Evolutionary conservation across 2,797 vertebrate genomes (phyloP).

Genomic region (Pangasius macronema): DNA sequence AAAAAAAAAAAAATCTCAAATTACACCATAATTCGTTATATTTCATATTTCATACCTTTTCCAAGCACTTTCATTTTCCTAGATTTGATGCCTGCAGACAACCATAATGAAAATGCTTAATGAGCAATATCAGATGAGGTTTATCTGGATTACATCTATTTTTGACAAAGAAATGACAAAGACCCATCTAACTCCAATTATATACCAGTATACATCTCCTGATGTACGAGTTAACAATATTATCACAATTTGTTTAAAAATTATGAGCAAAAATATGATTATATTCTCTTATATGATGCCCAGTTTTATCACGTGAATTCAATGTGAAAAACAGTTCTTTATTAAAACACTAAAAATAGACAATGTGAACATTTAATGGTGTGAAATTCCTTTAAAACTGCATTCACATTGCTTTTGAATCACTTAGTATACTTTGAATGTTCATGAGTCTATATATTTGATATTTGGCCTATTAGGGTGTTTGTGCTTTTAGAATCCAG

Average conservation of each 20-base stretch:
- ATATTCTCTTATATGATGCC: neutral
- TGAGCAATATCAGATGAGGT: neutral
- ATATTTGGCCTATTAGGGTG: neutral
- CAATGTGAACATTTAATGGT: neutral
- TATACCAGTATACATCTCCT: neutral
- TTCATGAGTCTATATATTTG: too few relatives aligned
- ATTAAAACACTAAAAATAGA: neutral
- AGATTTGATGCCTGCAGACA: neutral
- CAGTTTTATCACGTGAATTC: neutral
- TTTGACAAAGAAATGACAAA: neutral
- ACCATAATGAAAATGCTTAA: neutral
- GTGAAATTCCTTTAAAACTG: neutral
- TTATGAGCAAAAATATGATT: neutral
- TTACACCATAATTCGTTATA: neutral
- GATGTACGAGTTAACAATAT: neutral
- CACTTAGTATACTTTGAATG: neutral
- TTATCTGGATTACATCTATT: neutral
- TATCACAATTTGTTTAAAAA: neutral
- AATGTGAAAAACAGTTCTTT: neutral
- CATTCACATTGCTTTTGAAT: neutral
- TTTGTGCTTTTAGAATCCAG: neutral
- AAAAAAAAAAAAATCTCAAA: too few relatives aligned
- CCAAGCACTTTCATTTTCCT: neutral
- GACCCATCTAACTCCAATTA: neutral
- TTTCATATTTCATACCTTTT: slow-evolving; percentile 4